Evolutionary conservation across 1,140 invertebrate genomes (phyloP).

Genomic region (Phocides pigmalion): DNA sequence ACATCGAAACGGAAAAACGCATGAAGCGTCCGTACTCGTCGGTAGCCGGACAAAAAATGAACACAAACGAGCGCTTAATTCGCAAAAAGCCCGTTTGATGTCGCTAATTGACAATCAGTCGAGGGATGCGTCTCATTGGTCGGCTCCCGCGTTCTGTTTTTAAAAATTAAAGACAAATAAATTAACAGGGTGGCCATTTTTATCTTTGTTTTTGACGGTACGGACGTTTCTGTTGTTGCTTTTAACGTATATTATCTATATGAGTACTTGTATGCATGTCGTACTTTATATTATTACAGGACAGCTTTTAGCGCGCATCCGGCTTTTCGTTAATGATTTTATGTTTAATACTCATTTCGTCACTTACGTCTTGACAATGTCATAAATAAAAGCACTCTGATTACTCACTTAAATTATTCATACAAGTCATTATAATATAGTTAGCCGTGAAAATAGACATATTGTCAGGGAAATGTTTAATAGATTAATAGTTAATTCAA

Average conservation of each 20-base stretch:
- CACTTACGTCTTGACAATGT: conserved; percentile 17
- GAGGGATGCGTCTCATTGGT: conserved; percentile 81
- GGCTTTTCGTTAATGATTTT: conserved; percentile 29
- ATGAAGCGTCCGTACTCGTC: conserved; percentile 65
- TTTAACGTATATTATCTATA: conserved; percentile 30
- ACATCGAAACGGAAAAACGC: conserved; percentile 77
- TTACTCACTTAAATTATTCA: conserved; percentile 5
- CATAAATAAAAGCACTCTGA: conserved; percentile 21
- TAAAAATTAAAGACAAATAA: conserved; percentile 83
- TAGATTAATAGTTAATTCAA: no score
- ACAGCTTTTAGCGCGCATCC: conserved; percentile 18
- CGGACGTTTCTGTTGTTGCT: conserved; percentile 23
- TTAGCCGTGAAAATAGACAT: no score
- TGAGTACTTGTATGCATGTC: conserved; percentile 11
- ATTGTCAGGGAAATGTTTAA: no score
- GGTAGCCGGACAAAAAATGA: conserved; percentile 76
- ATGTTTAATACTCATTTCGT: conserved; percentile 25
- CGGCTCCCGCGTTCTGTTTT: conserved; percentile 74
- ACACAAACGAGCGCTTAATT: conserved; percentile 79
- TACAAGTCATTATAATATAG: background rate
- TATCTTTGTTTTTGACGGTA: conserved; percentile 46
- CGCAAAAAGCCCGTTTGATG: conserved; percentile 83
- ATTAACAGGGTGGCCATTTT: conserved; percentile 68
- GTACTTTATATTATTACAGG: conserved; percentile 7
- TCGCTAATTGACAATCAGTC: conserved; percentile 82